Conservation (phyloP, 2,113 vertebrate genomes). For the Cacatua alba region DNA sequence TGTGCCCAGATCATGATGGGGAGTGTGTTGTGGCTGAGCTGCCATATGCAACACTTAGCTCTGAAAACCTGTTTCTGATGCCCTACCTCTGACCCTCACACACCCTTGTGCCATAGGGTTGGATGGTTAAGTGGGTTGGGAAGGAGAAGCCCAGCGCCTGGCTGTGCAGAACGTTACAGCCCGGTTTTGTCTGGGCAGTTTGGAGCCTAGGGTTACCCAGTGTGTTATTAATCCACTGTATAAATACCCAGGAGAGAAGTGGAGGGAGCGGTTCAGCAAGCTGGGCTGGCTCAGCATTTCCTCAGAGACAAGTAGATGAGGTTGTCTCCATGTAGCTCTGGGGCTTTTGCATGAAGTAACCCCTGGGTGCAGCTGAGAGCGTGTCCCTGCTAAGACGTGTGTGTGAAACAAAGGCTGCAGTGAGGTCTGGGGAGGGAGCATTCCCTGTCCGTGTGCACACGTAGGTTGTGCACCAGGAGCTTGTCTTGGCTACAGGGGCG, state of each 20-base stretch:
- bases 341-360: background rate
- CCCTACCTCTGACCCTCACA: background rate
- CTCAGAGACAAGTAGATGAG: background rate
- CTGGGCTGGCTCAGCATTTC: background rate
- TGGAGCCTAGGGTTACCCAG: fast-evolving
- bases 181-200: background rate
- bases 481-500: background rate
- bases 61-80: background rate
- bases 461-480: background rate
- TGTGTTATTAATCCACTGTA: background rate
- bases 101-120: background rate
- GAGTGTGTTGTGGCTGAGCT: background rate
- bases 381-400: fast-evolving
- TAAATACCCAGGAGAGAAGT: background rate
- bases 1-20: background rate
- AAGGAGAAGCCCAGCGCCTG: background rate
- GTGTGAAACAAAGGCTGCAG: background rate
- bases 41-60: background rate
- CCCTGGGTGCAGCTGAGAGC: background rate
- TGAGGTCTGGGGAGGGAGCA: background rate
- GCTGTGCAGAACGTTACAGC: fast-evolving
- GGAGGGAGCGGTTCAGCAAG: background rate
- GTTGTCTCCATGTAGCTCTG: background rate
- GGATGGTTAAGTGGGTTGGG: background rate
- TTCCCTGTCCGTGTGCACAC: fast-evolving